Evolutionary conservation across 2,797 vertebrate genomes (phyloP).

Genomic region (Pangasius larnaudii): DNA sequence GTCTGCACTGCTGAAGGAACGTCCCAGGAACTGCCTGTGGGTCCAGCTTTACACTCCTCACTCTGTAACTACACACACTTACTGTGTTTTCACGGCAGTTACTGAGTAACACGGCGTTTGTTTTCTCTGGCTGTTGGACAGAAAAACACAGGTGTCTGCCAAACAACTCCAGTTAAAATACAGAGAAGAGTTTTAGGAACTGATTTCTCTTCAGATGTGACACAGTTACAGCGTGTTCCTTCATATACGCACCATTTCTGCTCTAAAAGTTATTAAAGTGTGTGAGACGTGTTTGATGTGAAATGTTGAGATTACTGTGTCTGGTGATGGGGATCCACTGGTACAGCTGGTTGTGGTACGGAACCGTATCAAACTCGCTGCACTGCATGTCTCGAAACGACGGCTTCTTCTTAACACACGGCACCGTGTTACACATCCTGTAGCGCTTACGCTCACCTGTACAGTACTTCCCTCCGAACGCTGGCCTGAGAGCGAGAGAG

Average conservation of each 20-base stretch:
- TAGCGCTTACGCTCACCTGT: slow-evolving; percentile 93
- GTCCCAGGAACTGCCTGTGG: too few relatives aligned
- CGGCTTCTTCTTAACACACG: slow-evolving; percentile 76
- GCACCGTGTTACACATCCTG: slow-evolving; percentile 86
- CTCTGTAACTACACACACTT: too few relatives aligned
- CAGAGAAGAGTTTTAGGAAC: neutral
- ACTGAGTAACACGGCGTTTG: too few relatives aligned
- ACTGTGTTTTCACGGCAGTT: too few relatives aligned
- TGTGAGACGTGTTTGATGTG: neutral
- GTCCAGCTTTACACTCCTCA: too few relatives aligned
- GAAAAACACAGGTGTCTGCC: neutral
- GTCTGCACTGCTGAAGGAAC: too few relatives aligned
- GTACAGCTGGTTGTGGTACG: slow-evolving; percentile 91
- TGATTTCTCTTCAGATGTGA: neutral
- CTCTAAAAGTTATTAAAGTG: neutral
- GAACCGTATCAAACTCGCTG: slow-evolving; percentile 94
- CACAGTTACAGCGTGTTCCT: too few relatives aligned
- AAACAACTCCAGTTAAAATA: too few relatives aligned
- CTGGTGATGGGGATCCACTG: slow-evolving; percentile 88
- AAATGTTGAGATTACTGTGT: slow-evolving; percentile 70
- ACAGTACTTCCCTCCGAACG: slow-evolving; percentile 94
- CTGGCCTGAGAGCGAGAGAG: slow-evolving; percentile 78
- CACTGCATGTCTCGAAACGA: slow-evolving; percentile 97
- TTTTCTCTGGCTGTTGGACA: neutral
- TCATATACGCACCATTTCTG: too few relatives aligned